A percentile compares a stretch with the other conserved stretches of the same genome.
Evolutionary conservation across 2,797 vertebrate species (phyloP).

Genomic region (Antrozous pallidus): DNA sequence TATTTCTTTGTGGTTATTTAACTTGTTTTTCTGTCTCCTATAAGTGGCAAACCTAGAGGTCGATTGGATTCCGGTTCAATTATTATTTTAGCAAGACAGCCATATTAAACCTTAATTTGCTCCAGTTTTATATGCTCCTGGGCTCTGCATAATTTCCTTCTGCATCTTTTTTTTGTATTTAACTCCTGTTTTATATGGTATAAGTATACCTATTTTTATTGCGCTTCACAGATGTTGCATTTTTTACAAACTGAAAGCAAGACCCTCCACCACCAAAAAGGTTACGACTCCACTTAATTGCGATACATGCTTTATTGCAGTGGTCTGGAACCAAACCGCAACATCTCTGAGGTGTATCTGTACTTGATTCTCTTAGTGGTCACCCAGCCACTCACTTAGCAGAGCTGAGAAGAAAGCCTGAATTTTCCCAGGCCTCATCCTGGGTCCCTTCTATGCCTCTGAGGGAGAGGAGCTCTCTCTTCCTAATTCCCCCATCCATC

Average conservation of each 20-base stretch:
- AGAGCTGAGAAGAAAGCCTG: neutral
- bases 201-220: neutral
- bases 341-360: neutral
- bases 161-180: neutral
- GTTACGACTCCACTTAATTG: neutral
- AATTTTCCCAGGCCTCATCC: neutral
- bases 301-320: neutral
- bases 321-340: too few species aligned
- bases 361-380: neutral
- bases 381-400: neutral
- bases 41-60: neutral
- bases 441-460: neutral
- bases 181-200: neutral
- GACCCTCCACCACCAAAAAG: neutral
- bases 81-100: neutral
- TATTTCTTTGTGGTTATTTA: neutral
- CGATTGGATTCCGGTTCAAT: neutral
- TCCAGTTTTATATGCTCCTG: neutral
- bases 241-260: neutral
- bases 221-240: neutral
- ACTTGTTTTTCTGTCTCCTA: neutral
- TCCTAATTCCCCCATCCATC: neutral
- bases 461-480: neutral
- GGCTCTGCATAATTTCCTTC: neutral
- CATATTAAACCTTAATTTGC: neutral